Evolutionary conservation across 1,140 invertebrate genomes (phyloP).

Genomic region (Nymphalis io): DNA sequence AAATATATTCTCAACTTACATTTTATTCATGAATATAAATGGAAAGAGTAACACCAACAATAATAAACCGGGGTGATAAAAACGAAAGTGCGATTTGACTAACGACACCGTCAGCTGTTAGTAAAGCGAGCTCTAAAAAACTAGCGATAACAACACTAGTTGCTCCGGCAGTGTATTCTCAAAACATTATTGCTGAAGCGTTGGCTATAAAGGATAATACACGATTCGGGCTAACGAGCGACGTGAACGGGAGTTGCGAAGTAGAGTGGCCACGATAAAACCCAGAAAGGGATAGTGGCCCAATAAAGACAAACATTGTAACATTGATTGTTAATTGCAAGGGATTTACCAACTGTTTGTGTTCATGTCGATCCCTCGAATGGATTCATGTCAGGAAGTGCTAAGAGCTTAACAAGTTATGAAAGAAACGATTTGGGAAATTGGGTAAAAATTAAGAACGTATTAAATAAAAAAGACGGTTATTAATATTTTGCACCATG

Average conservation of each 20-base stretch:
- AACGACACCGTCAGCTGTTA: constrained; percentile 20
- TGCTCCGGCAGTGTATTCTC: constrained; percentile 51
- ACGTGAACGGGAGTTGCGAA: constrained; percentile 45
- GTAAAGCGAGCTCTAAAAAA: constrained; percentile 41
- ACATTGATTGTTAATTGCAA: constrained; percentile 53
- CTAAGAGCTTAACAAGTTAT: background rate
- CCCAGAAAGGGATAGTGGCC: constrained; percentile 37
- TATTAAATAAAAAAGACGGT: no score
- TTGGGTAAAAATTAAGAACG: background rate
- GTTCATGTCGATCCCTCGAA: constrained; percentile 4
- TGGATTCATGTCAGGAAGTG: constrained; percentile 6
- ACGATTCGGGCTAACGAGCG: constrained; percentile 55
- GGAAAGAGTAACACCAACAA: background rate
- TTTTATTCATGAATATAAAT: background rate
- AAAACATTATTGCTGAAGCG: constrained; percentile 52
- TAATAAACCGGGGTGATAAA: constrained; percentile 3
- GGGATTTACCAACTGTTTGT: constrained; percentile 31
- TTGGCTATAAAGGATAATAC: constrained; percentile 56
- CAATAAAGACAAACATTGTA: constrained; percentile 35
- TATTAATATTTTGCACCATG: no score
- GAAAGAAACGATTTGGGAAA: background rate
- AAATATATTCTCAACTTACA: background rate
- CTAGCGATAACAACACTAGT: constrained; percentile 50
- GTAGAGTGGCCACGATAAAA: constrained; percentile 45
- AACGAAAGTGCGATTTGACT: constrained; percentile 17